phyloP scores from a whole-genome alignment of 2,888 invertebrate species.

The Thymelicus lineola region DNA sequence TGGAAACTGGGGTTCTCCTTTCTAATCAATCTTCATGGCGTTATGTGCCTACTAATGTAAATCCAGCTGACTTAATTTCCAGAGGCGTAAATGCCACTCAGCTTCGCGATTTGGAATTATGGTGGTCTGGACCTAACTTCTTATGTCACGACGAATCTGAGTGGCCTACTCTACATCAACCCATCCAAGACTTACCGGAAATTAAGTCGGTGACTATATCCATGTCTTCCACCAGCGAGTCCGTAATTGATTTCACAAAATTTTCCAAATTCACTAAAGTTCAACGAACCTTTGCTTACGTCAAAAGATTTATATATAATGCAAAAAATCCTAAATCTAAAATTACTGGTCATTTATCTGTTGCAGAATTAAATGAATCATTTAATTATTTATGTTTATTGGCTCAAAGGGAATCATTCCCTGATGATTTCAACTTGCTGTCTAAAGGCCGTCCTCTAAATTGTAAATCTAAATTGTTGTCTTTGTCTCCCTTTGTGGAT shows the following conservation, averaged over 20 bases:
- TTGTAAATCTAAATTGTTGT: slow-evolving; percentile 13
- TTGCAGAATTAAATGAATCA: too few relatives aligned
- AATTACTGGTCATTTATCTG: too few relatives aligned
- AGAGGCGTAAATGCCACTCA: slow-evolving; percentile 29
- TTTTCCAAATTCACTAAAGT: slow-evolving; percentile 20
- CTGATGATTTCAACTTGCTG: slow-evolving; percentile 5
- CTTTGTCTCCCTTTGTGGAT: slow-evolving; percentile 12
- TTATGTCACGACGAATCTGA: slow-evolving; percentile 10
- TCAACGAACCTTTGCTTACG: slow-evolving; percentile 20
- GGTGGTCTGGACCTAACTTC: slow-evolving; percentile 38
- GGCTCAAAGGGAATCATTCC: slow-evolving; percentile 37
- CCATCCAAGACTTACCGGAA: slow-evolving; percentile 16
- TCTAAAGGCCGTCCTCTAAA: neutral
- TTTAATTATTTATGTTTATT: slow-evolving; percentile 12
- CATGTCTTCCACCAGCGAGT: neutral
- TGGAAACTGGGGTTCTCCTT: too few relatives aligned
- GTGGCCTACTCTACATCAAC: slow-evolving; percentile 27
- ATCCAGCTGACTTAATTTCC: slow-evolving; percentile 40
- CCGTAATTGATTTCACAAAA: slow-evolving; percentile 28
- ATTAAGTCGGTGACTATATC: neutral
- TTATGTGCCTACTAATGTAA: slow-evolving; percentile 32
- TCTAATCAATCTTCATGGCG: slow-evolving; percentile 25
- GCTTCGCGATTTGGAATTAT: slow-evolving; percentile 11
- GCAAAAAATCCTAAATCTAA: too few relatives aligned
- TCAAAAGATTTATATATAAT: too few relatives aligned